phyloP scores from a whole-genome alignment of 2,113 vertebrate genomes.

The Rousettus leschenaultii region DNA sequence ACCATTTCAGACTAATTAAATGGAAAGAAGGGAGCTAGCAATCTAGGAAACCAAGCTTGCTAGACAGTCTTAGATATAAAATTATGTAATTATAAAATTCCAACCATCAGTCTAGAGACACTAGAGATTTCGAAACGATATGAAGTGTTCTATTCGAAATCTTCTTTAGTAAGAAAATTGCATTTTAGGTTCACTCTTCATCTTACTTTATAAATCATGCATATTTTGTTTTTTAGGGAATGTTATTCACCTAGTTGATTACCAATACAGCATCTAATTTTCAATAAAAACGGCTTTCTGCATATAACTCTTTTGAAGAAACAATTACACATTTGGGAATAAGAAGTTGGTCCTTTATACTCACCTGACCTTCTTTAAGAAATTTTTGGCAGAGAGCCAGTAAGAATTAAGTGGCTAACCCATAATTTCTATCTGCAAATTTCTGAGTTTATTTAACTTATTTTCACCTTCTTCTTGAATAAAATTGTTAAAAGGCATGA shows the following conservation, averaged over 20 bases:
- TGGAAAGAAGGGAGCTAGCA: constrained; percentile 33
- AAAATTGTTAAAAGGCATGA: constrained; percentile 5
- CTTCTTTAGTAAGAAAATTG: constrained; percentile 31
- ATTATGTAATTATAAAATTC: constrained; percentile 42
- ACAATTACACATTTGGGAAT: neutral
- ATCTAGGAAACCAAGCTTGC: constrained; percentile 47
- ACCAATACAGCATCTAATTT: neutral
- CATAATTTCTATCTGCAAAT: constrained; percentile 6
- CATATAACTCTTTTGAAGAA: neutral
- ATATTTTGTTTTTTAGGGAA: neutral
- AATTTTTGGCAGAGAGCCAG: neutral
- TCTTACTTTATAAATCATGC: neutral
- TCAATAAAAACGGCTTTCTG: neutral
- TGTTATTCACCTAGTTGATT: neutral
- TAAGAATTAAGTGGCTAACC: constrained; percentile 12
- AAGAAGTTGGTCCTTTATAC: constrained; percentile 14
- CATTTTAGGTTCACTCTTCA: neutral
- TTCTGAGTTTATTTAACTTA: constrained; percentile 2
- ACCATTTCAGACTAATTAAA: constrained; percentile 59
- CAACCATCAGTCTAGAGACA: neutral
- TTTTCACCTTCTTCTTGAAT: constrained; percentile 19
- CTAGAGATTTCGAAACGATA: constrained; percentile 32
- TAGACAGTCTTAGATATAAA: constrained; percentile 37
- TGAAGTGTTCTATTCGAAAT: constrained; percentile 3
- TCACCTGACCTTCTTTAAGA: neutral